Evolutionary conservation across 2,888 invertebrate genomes (phyloP).

Genomic region (Gnatocerus cornutus): DNA sequence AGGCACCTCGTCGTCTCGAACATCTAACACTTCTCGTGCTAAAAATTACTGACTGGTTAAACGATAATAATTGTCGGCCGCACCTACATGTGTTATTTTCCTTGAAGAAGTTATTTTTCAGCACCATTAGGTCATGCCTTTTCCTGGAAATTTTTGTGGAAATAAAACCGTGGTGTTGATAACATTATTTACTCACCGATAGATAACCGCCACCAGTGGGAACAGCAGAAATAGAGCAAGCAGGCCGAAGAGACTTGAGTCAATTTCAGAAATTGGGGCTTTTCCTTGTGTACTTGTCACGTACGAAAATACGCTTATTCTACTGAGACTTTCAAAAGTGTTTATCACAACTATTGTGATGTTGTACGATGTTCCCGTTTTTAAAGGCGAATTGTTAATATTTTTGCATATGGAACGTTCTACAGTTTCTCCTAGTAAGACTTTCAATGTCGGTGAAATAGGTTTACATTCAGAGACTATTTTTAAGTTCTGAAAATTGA

Average conservation of each 20-base stretch:
- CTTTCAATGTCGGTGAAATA: not conserved
- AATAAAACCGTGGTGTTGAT: not conserved
- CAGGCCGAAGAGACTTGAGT: slow-evolving; percentile 16
- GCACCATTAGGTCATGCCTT: not conserved
- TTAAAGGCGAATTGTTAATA: slow-evolving; percentile 3
- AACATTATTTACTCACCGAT: slow-evolving; percentile 7
- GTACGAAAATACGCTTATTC: slow-evolving; percentile 1
- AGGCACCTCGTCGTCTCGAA: slow-evolving; percentile 13
- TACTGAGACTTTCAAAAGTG: not conserved
- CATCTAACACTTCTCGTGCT: slow-evolving; percentile 16
- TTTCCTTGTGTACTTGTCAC: slow-evolving; percentile 1
- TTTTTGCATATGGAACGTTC: not conserved
- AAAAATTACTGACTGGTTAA: not conserved
- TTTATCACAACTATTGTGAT: slow-evolving; percentile 21
- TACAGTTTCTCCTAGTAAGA: not conserved
- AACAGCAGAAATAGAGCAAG: slow-evolving; percentile 8
- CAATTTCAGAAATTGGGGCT: not conserved
- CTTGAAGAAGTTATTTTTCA: not conserved
- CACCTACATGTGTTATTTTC: slow-evolving; percentile 8
- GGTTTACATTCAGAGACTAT: not conserved
- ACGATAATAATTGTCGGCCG: not conserved
- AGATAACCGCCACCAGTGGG: slow-evolving; percentile 8
- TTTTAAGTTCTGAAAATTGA: not conserved
- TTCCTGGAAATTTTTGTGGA: slow-evolving; percentile 1
- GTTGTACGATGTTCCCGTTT: slow-evolving; percentile 29